Evolutionary conservation across 1,140 invertebrate species (phyloP).

Genomic region (Anastatus disparis): DNA sequence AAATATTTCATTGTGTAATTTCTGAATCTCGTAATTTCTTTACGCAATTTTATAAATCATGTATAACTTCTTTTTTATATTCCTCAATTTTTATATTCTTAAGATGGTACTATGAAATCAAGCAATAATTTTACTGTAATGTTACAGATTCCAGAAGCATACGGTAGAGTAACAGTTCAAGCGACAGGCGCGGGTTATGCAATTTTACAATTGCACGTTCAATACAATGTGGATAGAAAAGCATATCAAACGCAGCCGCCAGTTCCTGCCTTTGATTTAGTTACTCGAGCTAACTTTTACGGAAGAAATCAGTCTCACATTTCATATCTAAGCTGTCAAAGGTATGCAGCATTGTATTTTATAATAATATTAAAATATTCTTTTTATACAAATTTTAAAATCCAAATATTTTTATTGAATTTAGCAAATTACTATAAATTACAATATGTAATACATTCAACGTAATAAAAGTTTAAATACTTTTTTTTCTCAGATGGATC

Average conservation of each 20-base stretch:
- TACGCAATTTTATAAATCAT: too few relatives aligned
- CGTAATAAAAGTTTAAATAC: background rate
- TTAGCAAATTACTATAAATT: too few relatives aligned
- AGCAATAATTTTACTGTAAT: background rate
- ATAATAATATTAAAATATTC: too few relatives aligned
- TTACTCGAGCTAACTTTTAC: slow-evolving; percentile 78
- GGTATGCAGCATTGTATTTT: slow-evolving; percentile 63
- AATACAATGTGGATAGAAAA: slow-evolving; percentile 92
- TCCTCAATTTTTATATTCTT: too few relatives aligned
- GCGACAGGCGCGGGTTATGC: slow-evolving; percentile 92
- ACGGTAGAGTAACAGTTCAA: slow-evolving; percentile 90
- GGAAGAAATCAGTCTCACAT: slow-evolving; percentile 96
- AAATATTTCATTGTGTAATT: too few relatives aligned
- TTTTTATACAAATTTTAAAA: too few relatives aligned
- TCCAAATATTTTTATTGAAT: too few relatives aligned
- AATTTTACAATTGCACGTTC: slow-evolving; percentile 91
- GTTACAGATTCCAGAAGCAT: slow-evolving; percentile 85
- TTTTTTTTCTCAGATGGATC: slow-evolving; percentile 75
- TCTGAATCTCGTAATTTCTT: too few relatives aligned
- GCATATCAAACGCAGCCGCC: slow-evolving; percentile 88
- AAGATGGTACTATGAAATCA: too few relatives aligned
- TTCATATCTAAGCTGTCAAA: slow-evolving; percentile 82
- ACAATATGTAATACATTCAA: background rate
- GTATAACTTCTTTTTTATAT: too few relatives aligned
- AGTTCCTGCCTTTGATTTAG: slow-evolving; percentile 78